Percentiles rank a stretch among this genome's conserved stretches.
phyloP scores from a whole-genome alignment of 2,113 vertebrate species.

The Bolborhynchus lineola region DNA sequence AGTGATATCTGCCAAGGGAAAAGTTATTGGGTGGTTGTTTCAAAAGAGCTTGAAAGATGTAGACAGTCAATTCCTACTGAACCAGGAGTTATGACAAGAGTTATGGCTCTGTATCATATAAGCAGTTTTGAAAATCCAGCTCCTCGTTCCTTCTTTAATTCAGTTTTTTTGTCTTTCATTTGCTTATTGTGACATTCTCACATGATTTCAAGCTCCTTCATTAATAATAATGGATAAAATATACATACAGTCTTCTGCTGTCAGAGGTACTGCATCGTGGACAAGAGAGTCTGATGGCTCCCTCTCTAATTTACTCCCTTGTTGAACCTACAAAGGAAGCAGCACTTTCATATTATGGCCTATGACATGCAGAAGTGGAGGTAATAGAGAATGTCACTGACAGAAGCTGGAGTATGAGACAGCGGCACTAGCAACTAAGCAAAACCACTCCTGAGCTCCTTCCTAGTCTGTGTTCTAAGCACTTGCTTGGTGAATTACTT shows the following conservation, averaged over 20 bases:
- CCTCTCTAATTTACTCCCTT: neutral
- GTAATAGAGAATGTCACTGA: neutral
- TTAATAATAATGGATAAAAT: neutral
- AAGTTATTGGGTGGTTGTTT: conserved; percentile 44
- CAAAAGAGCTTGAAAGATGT: conserved; percentile 41
- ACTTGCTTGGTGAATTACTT: neutral
- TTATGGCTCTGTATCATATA: conserved; percentile 25
- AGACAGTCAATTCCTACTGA: conserved; percentile 31
- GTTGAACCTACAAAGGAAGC: neutral
- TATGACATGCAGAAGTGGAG: neutral
- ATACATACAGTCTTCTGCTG: neutral
- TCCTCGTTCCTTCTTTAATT: conserved; percentile 37
- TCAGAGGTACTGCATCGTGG: neutral
- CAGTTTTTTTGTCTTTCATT: conserved; percentile 45
- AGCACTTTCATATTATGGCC: neutral
- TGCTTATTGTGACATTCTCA: conserved; percentile 18
- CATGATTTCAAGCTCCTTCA: neutral
- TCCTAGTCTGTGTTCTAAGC: neutral
- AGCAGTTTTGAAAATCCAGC: conserved; percentile 28
- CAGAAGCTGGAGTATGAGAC: neutral
- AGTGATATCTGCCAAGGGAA: conserved; percentile 23
- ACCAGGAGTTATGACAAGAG: conserved; percentile 13
- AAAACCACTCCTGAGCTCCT: neutral
- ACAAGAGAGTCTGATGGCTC: neutral
- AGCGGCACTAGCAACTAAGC: neutral